Conservation (phyloP, 2,797 vertebrate species). For the Rhinogobio ventralis region DNA sequence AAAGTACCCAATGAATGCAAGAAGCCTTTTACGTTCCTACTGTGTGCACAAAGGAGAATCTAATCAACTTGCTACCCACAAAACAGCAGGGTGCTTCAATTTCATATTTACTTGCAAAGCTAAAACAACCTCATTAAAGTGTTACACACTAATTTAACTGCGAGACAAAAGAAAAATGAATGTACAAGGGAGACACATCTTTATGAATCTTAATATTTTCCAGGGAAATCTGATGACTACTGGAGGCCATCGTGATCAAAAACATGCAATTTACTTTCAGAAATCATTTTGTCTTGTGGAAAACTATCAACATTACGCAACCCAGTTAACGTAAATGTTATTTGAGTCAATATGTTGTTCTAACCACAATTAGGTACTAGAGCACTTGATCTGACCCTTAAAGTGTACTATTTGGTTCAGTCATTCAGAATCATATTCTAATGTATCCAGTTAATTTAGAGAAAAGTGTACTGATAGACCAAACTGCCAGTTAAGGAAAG, state of each 20-base stretch:
- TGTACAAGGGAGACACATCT: conserved; percentile 17
- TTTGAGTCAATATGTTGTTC: background rate
- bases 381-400: background rate
- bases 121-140: conserved; percentile 49
- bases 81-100: conserved; percentile 50
- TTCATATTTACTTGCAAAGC: conserved; percentile 50
- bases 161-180: conserved; percentile 35
- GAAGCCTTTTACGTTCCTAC: conserved; percentile 46
- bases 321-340: background rate
- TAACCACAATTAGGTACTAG: background rate
- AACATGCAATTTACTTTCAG: conserved; percentile 12
- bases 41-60: conserved; percentile 40
- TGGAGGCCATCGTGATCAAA: background rate
- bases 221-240: background rate
- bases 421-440: conserved; percentile 4
- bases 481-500: background rate
- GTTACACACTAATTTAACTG: conserved; percentile 47
- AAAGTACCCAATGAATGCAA: conserved; percentile 23
- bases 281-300: background rate
- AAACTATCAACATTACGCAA: background rate
- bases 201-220: conserved; percentile 31
- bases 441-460: background rate
- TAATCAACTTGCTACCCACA: conserved; percentile 51
- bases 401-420: background rate
- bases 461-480: background rate